Base-by-base conservation (phyloP, 2,797 vertebrate genomes). In the Myotis myotis region DNA sequence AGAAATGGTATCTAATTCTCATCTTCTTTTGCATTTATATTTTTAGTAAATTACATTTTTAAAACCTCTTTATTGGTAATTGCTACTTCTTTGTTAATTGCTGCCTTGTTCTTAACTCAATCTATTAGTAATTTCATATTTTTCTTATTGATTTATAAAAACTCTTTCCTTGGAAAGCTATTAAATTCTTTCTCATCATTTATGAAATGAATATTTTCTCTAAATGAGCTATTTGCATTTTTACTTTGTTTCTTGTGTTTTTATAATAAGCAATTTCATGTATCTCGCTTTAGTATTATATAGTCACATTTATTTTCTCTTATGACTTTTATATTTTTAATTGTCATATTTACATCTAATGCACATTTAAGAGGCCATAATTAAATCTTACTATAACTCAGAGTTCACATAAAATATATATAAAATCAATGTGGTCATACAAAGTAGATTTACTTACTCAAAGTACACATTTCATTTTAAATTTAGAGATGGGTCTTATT, bases 371-470 rank as follows among this genome's bases (percentile, higher is more conserved):
- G 25, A 82, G 53, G 66, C 9, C 36, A 83, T 3, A 62, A 78
- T 68, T 94, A 89, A 87, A 78, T 82, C 23, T n/a, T 64, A 71
- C n/a, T 28, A 1, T 33, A 93, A 68, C 25, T 36, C 33, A 84
- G 38, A 86, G 91, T 71, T 79, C 57, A 95, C 10, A 75, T 33
- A 17, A 70, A 79, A 87, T 44, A 81, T 84, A 91, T 33, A 70
- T 55, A 55, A 86, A 93, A 89, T 38, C 38, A 92, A 49, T 36
- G 3, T 68, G 33, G 79, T 57, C 44, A 76, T n/a, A 57, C 36
- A 82, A 87, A 85, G 38, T 36, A 19, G 10, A 17, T 55, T 87
- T 87, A 72, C 57, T 89, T 71, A 72, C 10, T 6, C 11, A 25
- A 64, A 71, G 1, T 66, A 2, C 20, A 47, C 33, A 28, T 93